Conservation (phyloP, 1,140 invertebrate species). For the Meloidogyne chitwoodi region DNA sequence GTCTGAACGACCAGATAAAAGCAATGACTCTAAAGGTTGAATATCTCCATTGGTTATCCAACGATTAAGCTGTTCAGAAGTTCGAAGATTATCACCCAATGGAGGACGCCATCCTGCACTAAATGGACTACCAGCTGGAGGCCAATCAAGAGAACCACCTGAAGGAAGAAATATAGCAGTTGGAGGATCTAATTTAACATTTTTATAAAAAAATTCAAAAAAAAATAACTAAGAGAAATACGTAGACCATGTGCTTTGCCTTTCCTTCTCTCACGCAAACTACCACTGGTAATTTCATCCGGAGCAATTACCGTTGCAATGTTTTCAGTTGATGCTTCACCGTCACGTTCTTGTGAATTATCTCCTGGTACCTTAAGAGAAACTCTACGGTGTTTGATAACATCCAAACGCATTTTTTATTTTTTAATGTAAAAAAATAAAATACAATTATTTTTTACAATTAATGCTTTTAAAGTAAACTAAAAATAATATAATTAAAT, state of each 20-base stretch:
- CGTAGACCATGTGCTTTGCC: not conserved
- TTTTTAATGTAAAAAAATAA: no score
- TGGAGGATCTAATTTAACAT: not conserved
- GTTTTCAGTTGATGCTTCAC: not conserved
- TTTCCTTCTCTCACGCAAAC: constrained; percentile 12
- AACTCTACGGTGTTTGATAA: constrained; percentile 16
- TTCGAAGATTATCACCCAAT: not conserved
- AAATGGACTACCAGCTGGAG: not conserved
- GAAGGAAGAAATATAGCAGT: not conserved
- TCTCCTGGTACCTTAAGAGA: constrained; percentile 11
- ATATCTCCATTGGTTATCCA: constrained; percentile 18
- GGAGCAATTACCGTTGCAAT: not conserved
- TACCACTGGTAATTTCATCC: not conserved
- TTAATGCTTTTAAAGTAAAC: not conserved
- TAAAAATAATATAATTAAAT: not conserved
- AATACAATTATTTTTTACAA: not conserved
- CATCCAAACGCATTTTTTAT: constrained; percentile 17
- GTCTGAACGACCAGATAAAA: constrained; percentile 5
- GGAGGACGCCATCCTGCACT: not conserved
- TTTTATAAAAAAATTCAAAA: not conserved
- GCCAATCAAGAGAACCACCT: not conserved
- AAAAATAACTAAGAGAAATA: constrained; percentile 3
- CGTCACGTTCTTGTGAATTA: not conserved
- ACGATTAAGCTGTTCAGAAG: constrained; percentile 1
- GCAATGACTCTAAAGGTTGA: constrained; percentile 1